phyloP scores from a whole-genome alignment of 2,797 vertebrate genomes.

The Anomalospiza imberbis region DNA sequence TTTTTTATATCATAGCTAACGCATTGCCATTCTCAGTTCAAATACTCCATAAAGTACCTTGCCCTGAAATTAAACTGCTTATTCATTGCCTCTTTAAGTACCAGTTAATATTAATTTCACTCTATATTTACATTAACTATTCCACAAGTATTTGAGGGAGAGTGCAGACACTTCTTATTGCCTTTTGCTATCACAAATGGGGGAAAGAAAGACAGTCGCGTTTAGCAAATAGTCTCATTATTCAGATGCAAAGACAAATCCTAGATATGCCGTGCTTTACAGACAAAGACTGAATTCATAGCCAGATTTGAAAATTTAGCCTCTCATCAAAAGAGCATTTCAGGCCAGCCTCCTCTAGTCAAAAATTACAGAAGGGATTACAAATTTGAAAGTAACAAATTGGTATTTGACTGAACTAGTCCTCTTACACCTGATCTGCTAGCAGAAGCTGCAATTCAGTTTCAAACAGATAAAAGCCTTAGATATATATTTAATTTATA shows the following conservation, averaged over 20 bases:
- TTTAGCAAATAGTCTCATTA: not conserved
- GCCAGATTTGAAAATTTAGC: not conserved
- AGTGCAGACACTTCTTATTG: too few relatives aligned
- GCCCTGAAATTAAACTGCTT: not conserved
- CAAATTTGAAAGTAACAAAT: not conserved
- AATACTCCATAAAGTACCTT: not conserved
- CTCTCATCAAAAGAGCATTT: not conserved
- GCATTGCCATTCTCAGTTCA: not conserved
- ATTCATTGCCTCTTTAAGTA: not conserved
- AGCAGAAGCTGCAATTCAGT: not conserved
- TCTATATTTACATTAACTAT: not conserved
- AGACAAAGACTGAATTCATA: not conserved
- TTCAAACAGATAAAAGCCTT: not conserved
- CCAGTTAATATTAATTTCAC: not conserved
- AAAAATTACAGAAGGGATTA: not conserved
- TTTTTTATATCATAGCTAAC: not conserved
- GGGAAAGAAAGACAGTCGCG: accelerated
- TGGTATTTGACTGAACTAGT: not conserved
- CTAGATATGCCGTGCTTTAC: not conserved
- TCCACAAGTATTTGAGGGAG: not conserved
- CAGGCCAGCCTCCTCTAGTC: not conserved
- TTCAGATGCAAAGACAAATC: not conserved
- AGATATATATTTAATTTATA: not conserved
- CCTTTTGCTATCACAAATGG: not conserved
- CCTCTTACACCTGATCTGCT: not conserved